Conservation (phyloP, 1,140 invertebrate genomes). For the Bombus superbus region DNA sequence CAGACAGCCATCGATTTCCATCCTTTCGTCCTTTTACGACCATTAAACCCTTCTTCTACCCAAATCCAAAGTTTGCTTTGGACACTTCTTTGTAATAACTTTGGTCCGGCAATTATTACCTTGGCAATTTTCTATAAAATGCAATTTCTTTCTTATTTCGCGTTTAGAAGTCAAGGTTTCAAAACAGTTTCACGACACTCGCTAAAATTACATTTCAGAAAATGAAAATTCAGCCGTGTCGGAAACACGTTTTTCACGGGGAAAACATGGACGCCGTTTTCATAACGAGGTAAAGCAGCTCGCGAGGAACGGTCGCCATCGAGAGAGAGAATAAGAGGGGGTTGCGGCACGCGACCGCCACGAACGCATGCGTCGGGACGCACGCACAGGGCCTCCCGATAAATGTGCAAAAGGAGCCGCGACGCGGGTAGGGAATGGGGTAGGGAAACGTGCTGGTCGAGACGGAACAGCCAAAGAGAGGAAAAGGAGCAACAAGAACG, state of each 20-base stretch:
- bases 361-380: conserved; percentile 54
- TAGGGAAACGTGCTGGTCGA: conserved; percentile 33
- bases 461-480: conserved; percentile 31
- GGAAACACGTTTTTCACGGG: background rate
- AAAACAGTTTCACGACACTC: background rate
- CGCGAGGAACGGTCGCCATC: conserved; percentile 11
- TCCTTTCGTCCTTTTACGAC: background rate
- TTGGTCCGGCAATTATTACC: background rate
- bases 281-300: background rate
- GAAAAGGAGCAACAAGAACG: conserved; percentile 48
- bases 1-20: too few relatives aligned
- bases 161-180: background rate
- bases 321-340: conserved; percentile 26
- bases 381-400: conserved; percentile 40
- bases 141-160: background rate
- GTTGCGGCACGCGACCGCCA: conserved; percentile 61
- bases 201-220: background rate
- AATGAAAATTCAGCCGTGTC: too few relatives aligned
- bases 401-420: conserved; percentile 17
- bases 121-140: background rate
- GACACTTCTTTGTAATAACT: background rate
- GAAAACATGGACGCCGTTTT: background rate
- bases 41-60: background rate
- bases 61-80: background rate
- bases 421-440: background rate